Evolutionary conservation across 2,888 invertebrate genomes (phyloP).

Genomic region (Masnerella sp.): DNA sequence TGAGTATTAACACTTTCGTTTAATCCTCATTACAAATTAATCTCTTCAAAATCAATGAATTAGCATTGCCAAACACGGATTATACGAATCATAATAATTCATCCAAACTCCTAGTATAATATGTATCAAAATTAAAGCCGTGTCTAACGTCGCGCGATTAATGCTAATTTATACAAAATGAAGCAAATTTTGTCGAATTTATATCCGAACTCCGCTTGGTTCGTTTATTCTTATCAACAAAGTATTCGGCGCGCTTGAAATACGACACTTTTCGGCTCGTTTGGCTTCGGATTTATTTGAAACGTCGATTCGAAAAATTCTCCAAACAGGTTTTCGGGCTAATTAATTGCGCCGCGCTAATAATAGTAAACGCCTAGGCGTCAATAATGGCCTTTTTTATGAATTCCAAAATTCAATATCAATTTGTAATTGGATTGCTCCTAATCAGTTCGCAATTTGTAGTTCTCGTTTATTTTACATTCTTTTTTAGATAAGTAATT

Average conservation of each 20-base stretch:
- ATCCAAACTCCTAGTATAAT: constrained; percentile 28
- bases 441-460: constrained; percentile 31
- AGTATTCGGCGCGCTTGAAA: constrained; percentile 40
- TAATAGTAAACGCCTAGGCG: constrained; percentile 32
- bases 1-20: constrained; percentile 20
- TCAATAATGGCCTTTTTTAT: constrained; percentile 32
- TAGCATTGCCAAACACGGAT: constrained; percentile 1
- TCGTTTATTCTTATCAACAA: constrained; percentile 48
- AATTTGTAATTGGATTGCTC: constrained; percentile 41
- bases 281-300: constrained; percentile 41
- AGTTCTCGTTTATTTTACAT: constrained; percentile 8
- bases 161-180: constrained; percentile 50
- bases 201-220: constrained; percentile 14
- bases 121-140: constrained; percentile 38
- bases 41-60: constrained; percentile 20
- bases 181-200: constrained; percentile 37
- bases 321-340: constrained; percentile 34
- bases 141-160: constrained; percentile 27
- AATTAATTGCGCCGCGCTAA: constrained; percentile 41
- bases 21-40: constrained; percentile 31
- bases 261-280: constrained; percentile 51
- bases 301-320: constrained; percentile 21
- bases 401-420: constrained; percentile 2
- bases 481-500: no score
- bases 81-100: constrained; percentile 33